These are phyloP conservation scores for Disparrhopalites patrizii DNA, from an alignment of 2,888 invertebrate species.

Conservation along the genomic window DNA sequence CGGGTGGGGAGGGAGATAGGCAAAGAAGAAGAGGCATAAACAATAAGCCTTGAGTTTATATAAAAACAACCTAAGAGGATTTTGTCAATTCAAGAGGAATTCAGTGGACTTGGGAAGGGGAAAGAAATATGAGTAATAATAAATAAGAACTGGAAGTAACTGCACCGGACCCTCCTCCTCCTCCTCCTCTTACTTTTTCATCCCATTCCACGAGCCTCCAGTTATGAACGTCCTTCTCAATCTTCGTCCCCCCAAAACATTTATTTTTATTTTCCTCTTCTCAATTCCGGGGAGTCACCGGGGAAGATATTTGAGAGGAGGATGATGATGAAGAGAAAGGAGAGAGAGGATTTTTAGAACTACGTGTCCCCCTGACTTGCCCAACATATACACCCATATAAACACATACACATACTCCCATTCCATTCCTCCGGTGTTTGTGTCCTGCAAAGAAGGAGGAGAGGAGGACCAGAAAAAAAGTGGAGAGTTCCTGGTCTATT, in stretches of 20 bases:
- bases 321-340: too few relatives aligned
- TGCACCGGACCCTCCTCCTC: not conserved
- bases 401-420: not conserved
- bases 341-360: not conserved
- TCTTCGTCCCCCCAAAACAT: too few relatives aligned
- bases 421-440: not conserved
- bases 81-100: not conserved
- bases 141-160: not conserved
- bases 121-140: not conserved
- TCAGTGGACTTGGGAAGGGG: not conserved
- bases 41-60: not conserved
- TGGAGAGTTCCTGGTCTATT: too few relatives aligned
- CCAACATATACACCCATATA: not conserved
- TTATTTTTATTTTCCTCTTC: too few relatives aligned
- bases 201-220: not conserved
- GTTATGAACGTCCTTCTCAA: not conserved
- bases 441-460: too few relatives aligned
- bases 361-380: not conserved
- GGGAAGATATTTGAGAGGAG: too few relatives aligned
- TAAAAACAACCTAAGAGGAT: not conserved
- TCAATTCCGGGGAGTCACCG: too few relatives aligned
- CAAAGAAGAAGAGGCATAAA: not conserved
- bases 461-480: too few relatives aligned
- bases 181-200: not conserved
- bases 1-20: too few relatives aligned